These are phyloP conservation scores for Natator depressus DNA, from an alignment of 2,113 vertebrate species.

Conservation along the genomic window DNA sequence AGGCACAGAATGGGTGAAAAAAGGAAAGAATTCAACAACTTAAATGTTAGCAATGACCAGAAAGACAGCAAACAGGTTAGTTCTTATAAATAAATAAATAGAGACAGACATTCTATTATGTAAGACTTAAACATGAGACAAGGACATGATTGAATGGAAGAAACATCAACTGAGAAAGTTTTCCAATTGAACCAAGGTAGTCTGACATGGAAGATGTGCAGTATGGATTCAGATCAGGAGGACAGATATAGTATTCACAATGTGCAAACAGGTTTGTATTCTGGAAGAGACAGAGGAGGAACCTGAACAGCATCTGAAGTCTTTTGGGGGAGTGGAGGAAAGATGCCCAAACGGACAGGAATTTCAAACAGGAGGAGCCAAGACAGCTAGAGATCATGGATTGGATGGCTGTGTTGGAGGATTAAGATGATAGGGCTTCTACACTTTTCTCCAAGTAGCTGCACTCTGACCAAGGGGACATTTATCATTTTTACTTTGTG, in stretches of 20 bases:
- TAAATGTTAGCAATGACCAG: not conserved
- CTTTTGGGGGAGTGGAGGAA: not conserved
- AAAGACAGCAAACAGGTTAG: not conserved
- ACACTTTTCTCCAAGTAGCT: too few relatives aligned
- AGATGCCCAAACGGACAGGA: not conserved
- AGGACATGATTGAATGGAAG: not conserved
- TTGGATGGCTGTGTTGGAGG: not conserved
- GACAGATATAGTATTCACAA: not conserved
- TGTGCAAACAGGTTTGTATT: not conserved
- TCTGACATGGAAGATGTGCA: not conserved
- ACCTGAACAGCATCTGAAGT: not conserved
- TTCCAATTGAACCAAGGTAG: not conserved
- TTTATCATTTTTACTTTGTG: too few relatives aligned
- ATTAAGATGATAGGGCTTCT: not conserved
- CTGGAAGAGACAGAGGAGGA: not conserved
- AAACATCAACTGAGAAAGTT: not conserved
- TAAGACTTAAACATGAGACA: not conserved
- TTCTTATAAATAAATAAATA: not conserved
- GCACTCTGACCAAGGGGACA: too few relatives aligned
- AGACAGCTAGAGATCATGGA: not conserved
- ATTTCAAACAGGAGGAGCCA: not conserved
- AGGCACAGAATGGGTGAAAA: not conserved
- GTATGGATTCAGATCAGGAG: not conserved
- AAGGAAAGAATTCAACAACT: not conserved
- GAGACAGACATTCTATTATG: not conserved